A percentile compares a stretch with the other conserved stretches of the same genome.
Evolutionary conservation across 2,113 vertebrate genomes (phyloP).

Genomic region (Perca flavescens): DNA sequence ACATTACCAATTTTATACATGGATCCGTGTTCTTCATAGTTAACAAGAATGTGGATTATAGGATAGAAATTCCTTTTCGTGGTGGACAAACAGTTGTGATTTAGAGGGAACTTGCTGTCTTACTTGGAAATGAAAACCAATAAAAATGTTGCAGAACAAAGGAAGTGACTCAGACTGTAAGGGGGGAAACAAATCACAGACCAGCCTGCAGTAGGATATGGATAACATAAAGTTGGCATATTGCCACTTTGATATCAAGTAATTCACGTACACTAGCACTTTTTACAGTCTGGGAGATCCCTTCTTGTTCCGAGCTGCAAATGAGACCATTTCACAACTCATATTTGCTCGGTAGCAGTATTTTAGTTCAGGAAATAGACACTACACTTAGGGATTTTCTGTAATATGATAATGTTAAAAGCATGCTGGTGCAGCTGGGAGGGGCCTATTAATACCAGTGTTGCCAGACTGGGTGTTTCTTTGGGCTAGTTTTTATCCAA

Average conservation of each 20-base stretch:
- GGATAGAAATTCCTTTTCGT: background rate
- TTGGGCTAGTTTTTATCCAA: background rate
- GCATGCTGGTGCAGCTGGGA: background rate
- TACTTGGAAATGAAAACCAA: background rate
- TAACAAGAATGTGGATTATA: background rate
- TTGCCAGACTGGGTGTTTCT: background rate
- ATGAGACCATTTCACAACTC: conserved; percentile 15
- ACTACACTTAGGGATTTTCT: background rate
- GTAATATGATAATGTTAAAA: background rate
- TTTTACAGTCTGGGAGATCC: background rate
- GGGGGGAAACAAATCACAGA: background rate
- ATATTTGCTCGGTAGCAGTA: conserved; percentile 16
- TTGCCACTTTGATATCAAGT: background rate
- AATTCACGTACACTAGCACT: background rate
- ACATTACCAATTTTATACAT: background rate
- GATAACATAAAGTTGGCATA: background rate
- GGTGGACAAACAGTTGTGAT: conserved; percentile 11
- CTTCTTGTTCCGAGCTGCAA: background rate
- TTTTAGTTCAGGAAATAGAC: conserved; percentile 25
- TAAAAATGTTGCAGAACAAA: conserved; percentile 8
- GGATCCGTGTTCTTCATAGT: background rate
- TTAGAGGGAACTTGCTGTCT: background rate
- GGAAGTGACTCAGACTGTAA: conserved; percentile 29
- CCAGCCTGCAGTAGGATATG: background rate
- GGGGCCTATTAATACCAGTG: background rate